Base-by-base conservation (phyloP, 2,888 invertebrate genomes). In the Portevinia maculata region DNA sequence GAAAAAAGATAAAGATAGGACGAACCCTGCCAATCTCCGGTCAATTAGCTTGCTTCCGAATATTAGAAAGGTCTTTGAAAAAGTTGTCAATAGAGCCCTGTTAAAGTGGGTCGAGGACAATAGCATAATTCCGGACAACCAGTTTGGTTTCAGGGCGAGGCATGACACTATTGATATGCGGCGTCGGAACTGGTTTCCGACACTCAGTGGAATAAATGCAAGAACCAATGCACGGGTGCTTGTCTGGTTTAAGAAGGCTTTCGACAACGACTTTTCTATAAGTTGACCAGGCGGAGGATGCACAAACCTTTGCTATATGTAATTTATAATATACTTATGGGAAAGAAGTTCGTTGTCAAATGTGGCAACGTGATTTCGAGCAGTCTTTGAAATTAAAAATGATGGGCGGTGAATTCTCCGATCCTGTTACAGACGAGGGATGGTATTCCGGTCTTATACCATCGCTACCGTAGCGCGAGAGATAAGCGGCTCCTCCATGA, bases 121-220 rank as follows among this genome's bases (percentile, higher is more conserved):
- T 9, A 44, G 19, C 0, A 44, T 44, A 8, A 34, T 34, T 17
- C 53, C 34, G 53, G 53, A 34, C 1, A 53, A 53, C n/a, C 53
- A 53, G 6, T 53, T 53, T 11, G 53, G 53, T 17, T 53, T 53
- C 19, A 34, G 11, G 11, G 53, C 53, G 53, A 30, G 19, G 34
- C 21, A 53, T 19, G 53, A 21, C 11, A 34, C 53, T 1, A 34
- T 53, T 34, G 9, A n/a, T n/a, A 53, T 37, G 53, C 53, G 19
- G 34, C 53, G 34, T 53, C n/a, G 3, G 19, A 53, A 32, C 32
- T 5, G 11, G 32, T 32, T 7, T 32, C 48, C 1, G 24, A 48
- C 13, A 28, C 24, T 9, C 48, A 39, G 24, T 41, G 15, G 15
- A 41, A 57, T 17, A 15, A 41, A 17, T 41, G 41, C 17, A 9